phyloP scores from a whole-genome alignment of 2,797 vertebrate species.

The Phyllotis vaccarum region DNA sequence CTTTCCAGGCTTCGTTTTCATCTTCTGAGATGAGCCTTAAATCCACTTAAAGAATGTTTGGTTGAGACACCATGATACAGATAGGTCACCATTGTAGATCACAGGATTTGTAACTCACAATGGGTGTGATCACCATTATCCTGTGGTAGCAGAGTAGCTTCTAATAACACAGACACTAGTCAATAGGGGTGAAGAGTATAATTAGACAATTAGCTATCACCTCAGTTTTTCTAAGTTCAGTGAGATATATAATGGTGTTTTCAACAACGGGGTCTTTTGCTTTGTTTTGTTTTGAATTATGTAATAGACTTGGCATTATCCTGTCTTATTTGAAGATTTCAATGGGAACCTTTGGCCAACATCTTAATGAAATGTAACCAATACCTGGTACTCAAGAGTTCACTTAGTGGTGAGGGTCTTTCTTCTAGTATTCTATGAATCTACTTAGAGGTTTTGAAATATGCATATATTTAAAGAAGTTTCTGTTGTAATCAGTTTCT shows the following conservation, averaged over 20 bases:
- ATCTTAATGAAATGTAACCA: neutral
- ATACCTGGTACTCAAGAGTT: neutral
- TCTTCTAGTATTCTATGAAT: neutral
- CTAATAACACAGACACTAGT: no score
- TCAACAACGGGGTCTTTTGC: no score
- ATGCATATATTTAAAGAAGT: neutral
- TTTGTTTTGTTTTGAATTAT: neutral
- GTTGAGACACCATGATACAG: neutral
- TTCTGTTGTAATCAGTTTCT: neutral
- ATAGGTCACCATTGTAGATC: neutral
- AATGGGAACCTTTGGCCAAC: neutral
- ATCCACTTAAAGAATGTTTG: neutral
- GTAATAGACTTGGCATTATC: neutral
- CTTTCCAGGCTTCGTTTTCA: neutral
- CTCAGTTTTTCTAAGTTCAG: neutral
- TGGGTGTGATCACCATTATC: neutral
- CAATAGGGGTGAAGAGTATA: neutral
- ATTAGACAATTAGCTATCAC: neutral
- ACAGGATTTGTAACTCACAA: neutral
- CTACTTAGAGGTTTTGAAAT: neutral
- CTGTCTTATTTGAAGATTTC: neutral
- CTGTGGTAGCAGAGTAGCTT: neutral
- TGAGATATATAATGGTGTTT: neutral
- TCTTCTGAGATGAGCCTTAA: neutral
- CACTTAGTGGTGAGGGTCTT: neutral